Base-by-base conservation (phyloP, 2,888 invertebrate genomes). In the Meteorus colon region DNA sequence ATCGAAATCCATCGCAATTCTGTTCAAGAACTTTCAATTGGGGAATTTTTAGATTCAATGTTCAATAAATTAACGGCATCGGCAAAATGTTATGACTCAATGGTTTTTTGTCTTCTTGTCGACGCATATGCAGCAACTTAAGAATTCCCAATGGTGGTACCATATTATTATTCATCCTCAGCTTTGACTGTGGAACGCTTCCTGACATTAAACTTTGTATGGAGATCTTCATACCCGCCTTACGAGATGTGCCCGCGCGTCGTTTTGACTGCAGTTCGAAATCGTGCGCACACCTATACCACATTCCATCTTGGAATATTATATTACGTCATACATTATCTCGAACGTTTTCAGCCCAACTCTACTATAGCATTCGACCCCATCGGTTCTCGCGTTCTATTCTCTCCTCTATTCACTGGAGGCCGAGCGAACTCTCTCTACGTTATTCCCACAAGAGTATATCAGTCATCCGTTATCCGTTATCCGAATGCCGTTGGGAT, bases 91-190 rank as follows among this genome's bases (percentile, higher is more conserved):
- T 37, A 34, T 37, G 63, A 48, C 37, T 67, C 74, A 67, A 34
- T 68, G 63, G 29, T 37, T 41, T 37, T 78, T 73, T 70, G 37
- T 68, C 74, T 73, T 75, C 41, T n/a, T 45, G 68, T 67, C 66
- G 69, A 48, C 34, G 10, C 55, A 55, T 10, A 45, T 5, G 24
- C 72, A 73, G 72, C 77, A 80, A 75, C 77, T 69, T 68, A 66
- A 71, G 82, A 82, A 83, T 83, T 81, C 82, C 79, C 81, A 84
- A 85, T 85, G 83, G 79, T 75, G 73, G 79, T 75, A 74, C 71
- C 68, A 78, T 81, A 86, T 87, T 87, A 86, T 83, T 87, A 87
- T 86, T 87, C 87, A 86, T 84, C 85, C 81, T 74, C 76, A 74
- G 80, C 77, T 78, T 79, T 79, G 79, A 78, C 80, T 81, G 78